Evolutionary conservation across 2,797 vertebrate genomes (phyloP).

Genomic region (Melanotaenia boesemani): DNA sequence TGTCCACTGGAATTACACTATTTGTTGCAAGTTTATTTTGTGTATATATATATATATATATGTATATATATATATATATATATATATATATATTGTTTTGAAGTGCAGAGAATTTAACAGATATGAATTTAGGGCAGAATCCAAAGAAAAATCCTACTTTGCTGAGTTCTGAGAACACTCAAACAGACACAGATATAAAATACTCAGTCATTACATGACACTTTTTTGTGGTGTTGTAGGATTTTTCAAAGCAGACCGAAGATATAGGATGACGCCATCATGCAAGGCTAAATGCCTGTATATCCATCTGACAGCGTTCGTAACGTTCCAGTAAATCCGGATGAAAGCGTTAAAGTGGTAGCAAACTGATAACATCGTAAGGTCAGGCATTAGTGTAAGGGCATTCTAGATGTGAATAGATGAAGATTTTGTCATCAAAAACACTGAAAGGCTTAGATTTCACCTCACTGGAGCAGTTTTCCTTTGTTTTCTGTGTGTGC

Average conservation of each 20-base stretch:
- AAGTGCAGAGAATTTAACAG: background rate
- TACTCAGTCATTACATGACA: background rate
- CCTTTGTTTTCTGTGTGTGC: constrained; percentile 40
- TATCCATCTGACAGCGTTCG: constrained; percentile 43
- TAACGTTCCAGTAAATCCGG: constrained; percentile 57
- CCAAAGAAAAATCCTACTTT: background rate
- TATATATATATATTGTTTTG: background rate
- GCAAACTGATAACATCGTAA: constrained; percentile 43
- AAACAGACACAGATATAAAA: constrained; percentile 15
- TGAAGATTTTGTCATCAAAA: constrained; percentile 40
- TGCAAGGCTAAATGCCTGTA: constrained; percentile 46
- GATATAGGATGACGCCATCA: constrained; percentile 25
- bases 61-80: background rate
- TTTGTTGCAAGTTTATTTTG: background rate
- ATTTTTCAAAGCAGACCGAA: constrained; percentile 28
- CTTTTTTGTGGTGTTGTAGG: constrained; percentile 11
- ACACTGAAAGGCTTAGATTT: constrained; percentile 17
- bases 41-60: background rate
- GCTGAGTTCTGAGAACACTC: background rate
- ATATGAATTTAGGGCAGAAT: background rate
- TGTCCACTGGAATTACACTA: background rate
- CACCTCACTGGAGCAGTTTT: constrained; percentile 6
- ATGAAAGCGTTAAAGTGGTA: constrained; percentile 55
- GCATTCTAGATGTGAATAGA: constrained; percentile 57
- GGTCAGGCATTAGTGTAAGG: constrained; percentile 43